Base-by-base conservation (phyloP, 1,140 invertebrate species). In the Drosophila ambigua region DNA sequence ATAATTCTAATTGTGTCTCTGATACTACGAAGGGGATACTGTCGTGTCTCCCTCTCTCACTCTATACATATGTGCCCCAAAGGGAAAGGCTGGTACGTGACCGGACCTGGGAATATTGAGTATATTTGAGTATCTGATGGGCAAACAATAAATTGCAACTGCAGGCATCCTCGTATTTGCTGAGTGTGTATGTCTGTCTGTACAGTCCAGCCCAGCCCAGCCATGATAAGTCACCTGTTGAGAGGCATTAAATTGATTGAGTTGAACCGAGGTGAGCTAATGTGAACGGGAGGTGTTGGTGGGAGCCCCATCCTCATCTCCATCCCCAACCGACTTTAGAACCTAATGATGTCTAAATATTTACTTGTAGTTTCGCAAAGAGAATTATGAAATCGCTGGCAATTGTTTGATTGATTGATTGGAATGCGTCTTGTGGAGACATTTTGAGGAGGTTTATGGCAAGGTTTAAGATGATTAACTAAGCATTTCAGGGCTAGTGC, bases 1-100 rank as follows among this genome's bases (percentile, higher is more conserved):
- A 85, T 84, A 85, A 87, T 85, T 85, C 84, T 77, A 87, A 87
- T 85, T 85, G 81, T 69, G 64, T 57, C 64, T 63, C 65, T 68
- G 64, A 78, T 82, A 61, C 64, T 57, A 0, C 5, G 26, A 49
- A 16, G 28, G n/a, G 8, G 44, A 28, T 28, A 35, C n/a, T 26
- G 26, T 24, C 15, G 9, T 28, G 20, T 35, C 20, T 44, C 15
- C 4, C 62, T 9, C 23, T 11, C 39, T n/a, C 35, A 2, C 11
- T 11, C n/a, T 31, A 8, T 8, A 9, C 1, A 20, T 39, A 5
- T 13, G 35, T 13, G 35, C 35, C 35, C 35, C 35, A 39, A 13
- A 39, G 4, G 13, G 43, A 53, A 49, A 45, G 13, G 53, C 20
- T 39, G 28, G 46, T 65, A 75, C 61, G 72, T 75, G 71, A 75